Base-by-base conservation (phyloP, 2,113 vertebrate genomes). In the Capricornis sumatraensis region DNA sequence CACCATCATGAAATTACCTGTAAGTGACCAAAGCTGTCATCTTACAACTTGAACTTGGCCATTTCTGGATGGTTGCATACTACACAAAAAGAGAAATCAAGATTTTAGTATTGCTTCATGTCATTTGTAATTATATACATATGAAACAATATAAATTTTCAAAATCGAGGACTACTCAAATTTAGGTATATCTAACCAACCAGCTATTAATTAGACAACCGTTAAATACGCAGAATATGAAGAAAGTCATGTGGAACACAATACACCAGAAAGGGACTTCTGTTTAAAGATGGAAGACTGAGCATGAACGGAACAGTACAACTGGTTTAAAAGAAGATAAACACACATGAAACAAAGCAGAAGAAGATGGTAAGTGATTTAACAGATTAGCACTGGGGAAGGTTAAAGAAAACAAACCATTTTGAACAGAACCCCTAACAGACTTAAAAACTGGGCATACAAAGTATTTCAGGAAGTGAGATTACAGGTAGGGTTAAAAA, bases 31-130 rank as follows among this genome's bases (percentile, higher is more conserved):
- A 91, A 15, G 99, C 99, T 89, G 99, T 99, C 99, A 99, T 99
- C 96, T 99, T 99, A 98, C 99, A 99, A 58, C 99, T 99, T 6
- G 99, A 99, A 6, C 99, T 98, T 4, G 99, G 99, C 99, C 99
- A 99, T 95, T 99, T 99, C 98, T 99, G 99, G 89, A 99, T 99
- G 91, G 99, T 98, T 74, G 98, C 98, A 92, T 99, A 99, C 99
- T 99, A 90, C 5, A 97, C 94, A 67, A 95, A 87, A 94, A 74
- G 21, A 92, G 55, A 94, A 95, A 91, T 3, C n/a, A 90, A 27
- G 58, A 91, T 79, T 55, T 30, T n/a, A 82, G 17, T 50, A 91
- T 93, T 92, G 43, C 40, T 53, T 53, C 60, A n/a, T 25, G 67
- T n/a, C 40, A 91, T 45, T 95, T 85, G 33, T 52, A 64, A 96